These are phyloP conservation scores for Melanaphis sacchari DNA, from an alignment of 1,140 invertebrate species.

Conservation along the genomic window DNA sequence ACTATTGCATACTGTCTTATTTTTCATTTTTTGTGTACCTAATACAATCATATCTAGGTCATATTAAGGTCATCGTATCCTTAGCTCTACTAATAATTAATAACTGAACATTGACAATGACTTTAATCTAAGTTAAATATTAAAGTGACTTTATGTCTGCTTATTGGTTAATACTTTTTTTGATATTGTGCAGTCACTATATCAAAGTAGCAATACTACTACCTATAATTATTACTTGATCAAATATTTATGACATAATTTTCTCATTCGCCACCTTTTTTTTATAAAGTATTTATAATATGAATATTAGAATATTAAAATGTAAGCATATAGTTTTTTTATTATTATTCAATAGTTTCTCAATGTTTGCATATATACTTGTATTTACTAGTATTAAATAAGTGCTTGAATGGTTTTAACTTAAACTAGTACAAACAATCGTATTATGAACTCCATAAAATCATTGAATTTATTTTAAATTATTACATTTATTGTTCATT, in stretches of 20 bases:
- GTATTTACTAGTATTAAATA: too few species aligned
- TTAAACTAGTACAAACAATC: too few species aligned
- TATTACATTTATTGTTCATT: not conserved
- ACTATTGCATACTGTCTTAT: not conserved
- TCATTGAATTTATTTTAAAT: not conserved
- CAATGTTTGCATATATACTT: not conserved
- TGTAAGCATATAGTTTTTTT: not conserved
- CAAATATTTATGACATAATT: not conserved
- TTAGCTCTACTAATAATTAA: not conserved
- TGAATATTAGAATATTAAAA: not conserved
- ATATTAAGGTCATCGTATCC: not conserved
- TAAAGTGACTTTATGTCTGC: not conserved
- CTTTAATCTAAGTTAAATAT: not conserved
- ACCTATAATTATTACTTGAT: not conserved
- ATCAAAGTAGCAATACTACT: not conserved
- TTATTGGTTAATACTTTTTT: not conserved
- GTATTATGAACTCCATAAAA: not conserved
- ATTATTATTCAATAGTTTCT: not conserved
- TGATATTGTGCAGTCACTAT: not conserved
- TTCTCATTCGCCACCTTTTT: not conserved
- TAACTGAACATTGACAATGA: not conserved
- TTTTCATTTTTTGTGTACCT: not conserved
- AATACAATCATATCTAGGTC: not conserved
- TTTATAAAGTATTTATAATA: not conserved
- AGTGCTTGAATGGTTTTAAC: too few species aligned